Percentiles rank a stretch among this genome's conserved stretches.
phyloP scores from a whole-genome alignment of 2,888 invertebrate species.

The Heliconius charithonia region DNA sequence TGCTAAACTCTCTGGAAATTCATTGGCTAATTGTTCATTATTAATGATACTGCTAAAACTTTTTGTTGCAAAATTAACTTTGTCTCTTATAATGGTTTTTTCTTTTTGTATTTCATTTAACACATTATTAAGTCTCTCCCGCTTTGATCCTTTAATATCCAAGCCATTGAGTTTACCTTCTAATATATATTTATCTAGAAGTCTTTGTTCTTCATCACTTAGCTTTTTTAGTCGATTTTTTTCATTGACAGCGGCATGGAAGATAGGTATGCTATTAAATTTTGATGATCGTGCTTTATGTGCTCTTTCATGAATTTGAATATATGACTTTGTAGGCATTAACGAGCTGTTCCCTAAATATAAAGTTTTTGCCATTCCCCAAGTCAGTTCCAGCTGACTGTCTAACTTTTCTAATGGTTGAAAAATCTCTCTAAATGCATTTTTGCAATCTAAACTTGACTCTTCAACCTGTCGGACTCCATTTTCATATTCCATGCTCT shows the following conservation, averaged over 20 bases:
- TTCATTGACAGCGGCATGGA: conserved; percentile 86
- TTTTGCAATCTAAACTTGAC: conserved; percentile 70
- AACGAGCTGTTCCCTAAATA: conserved; percentile 90
- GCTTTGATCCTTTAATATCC: conserved; percentile 83
- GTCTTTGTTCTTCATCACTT: conserved; percentile 86
- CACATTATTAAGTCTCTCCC: conserved; percentile 68
- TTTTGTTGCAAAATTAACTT: conserved; percentile 86
- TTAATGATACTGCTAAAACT: conserved; percentile 87
- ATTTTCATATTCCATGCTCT: conserved; percentile 91
- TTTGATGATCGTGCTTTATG: conserved; percentile 88
- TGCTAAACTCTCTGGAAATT: conserved; percentile 89
- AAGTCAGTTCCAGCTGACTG: conserved; percentile 90
- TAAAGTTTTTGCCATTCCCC: conserved; percentile 93
- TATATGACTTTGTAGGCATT: conserved; percentile 91
- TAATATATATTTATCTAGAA: conserved; percentile 90
- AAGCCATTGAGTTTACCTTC: conserved; percentile 94
- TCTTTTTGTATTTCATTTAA: conserved; percentile 84
- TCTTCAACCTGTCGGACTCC: conserved; percentile 87
- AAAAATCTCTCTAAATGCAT: conserved; percentile 88
- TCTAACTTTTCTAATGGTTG: conserved; percentile 89
- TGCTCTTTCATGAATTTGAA: conserved; percentile 91
- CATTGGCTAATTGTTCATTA: conserved; percentile 86
- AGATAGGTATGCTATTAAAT: conserved; percentile 88
- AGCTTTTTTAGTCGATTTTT: conserved; percentile 72
- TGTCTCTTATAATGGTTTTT: conserved; percentile 85